Conservation (phyloP, 2,797 vertebrate genomes). For the Pitangus sulphuratus region DNA sequence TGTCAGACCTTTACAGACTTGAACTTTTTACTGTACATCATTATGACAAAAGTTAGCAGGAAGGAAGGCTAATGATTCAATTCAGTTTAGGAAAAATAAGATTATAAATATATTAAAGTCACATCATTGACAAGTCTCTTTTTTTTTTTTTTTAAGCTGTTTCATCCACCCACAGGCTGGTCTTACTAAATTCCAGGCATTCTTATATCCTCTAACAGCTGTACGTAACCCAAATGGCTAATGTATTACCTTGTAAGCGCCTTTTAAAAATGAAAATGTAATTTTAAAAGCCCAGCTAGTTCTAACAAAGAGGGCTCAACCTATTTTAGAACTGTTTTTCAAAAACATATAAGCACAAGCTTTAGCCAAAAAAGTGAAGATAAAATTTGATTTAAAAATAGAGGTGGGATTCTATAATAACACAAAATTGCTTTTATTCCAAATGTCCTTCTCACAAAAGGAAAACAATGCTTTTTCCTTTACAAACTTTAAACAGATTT, state of each 20-base stretch:
- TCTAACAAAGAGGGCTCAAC: not conserved
- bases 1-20: not conserved
- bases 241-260: not conserved
- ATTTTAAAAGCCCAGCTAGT: not conserved
- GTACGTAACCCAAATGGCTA: not conserved
- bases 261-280: not conserved
- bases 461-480: not conserved
- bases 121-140: not conserved
- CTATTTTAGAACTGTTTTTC: not conserved
- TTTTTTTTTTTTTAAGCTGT: not conserved
- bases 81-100: not conserved
- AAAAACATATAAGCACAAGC: not conserved
- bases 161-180: not conserved
- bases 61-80: not conserved
- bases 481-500: not conserved
- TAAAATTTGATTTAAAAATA: not conserved
- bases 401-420: not conserved
- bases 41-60: not conserved
- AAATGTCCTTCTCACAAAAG: not conserved
- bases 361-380: not conserved
- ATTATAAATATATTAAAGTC: not conserved
- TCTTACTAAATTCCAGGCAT: not conserved
- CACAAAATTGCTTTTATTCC: not conserved
- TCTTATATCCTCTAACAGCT: not conserved
- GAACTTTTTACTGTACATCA: not conserved